These are phyloP conservation scores for Cryptocheilus praepositus DNA, from an alignment of 2,888 invertebrate species.

Conservation along the genomic window DNA sequence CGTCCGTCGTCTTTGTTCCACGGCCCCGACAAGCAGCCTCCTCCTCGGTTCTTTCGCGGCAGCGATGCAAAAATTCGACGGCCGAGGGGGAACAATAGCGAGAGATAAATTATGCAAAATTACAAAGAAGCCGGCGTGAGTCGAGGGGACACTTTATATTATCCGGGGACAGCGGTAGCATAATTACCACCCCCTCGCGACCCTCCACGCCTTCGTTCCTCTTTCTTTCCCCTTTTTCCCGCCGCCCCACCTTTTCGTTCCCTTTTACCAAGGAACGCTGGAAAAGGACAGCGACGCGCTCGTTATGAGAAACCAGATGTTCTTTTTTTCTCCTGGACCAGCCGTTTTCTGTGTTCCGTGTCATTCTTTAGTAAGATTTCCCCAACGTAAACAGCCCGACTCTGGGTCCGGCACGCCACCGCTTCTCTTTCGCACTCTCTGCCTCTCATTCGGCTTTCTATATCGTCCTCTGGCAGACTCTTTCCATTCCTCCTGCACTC, in stretches of 20 bases:
- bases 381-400: constrained; percentile 70
- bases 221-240: constrained; percentile 23
- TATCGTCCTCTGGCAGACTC: background rate
- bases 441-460: background rate
- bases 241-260: constrained; percentile 30
- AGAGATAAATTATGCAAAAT: constrained; percentile 75
- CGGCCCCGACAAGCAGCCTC: constrained; percentile 6
- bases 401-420: constrained; percentile 43
- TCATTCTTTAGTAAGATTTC: constrained; percentile 69
- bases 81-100: constrained; percentile 65
- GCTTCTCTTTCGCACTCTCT: constrained; percentile 5
- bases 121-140: constrained; percentile 64
- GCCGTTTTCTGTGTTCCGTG: constrained; percentile 1
- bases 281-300: constrained; percentile 41
- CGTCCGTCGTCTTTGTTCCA: background rate
- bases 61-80: constrained; percentile 65
- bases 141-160: constrained; percentile 69
- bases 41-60: constrained; percentile 25
- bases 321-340: constrained; percentile 42
- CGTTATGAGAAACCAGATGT: constrained; percentile 64
- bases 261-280: constrained; percentile 14
- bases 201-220: constrained; percentile 11
- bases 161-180: constrained; percentile 71
- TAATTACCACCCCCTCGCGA: constrained; percentile 66
- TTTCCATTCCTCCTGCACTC: background rate